These are phyloP conservation scores for Hydrophis major DNA, from an alignment of 2,797 vertebrate genomes.

Conservation along the genomic window DNA sequence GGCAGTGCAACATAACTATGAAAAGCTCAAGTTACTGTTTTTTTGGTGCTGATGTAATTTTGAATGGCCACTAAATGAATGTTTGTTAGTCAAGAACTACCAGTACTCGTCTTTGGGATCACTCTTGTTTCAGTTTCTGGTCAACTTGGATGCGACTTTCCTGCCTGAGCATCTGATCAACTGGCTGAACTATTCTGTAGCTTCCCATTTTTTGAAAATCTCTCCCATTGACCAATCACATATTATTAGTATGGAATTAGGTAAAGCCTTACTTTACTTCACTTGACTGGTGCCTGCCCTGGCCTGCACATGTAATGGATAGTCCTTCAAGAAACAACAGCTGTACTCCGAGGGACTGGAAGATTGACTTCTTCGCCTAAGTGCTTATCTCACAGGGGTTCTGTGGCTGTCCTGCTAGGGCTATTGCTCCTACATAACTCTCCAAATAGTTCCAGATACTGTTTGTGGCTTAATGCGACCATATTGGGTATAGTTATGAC, in stretches of 20 bases:
- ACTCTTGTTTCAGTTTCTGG: background rate
- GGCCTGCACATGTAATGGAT: background rate
- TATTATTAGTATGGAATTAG: background rate
- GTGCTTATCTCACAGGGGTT: background rate
- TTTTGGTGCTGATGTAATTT: background rate
- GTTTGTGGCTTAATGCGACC: background rate
- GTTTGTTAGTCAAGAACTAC: background rate
- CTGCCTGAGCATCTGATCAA: background rate
- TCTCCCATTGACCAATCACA: background rate
- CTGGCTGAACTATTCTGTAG: background rate
- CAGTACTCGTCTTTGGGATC: background rate
- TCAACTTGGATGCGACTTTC: background rate
- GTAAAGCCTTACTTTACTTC: background rate
- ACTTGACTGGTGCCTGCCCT: background rate
- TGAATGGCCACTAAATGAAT: background rate
- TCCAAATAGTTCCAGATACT: background rate
- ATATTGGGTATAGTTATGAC: background rate
- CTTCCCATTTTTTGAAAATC: background rate
- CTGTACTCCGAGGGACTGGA: background rate
- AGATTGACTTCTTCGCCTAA: background rate
- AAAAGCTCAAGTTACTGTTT: background rate
- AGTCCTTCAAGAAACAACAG: background rate
- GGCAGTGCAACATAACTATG: background rate
- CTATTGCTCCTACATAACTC: background rate
- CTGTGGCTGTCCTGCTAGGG: background rate